These are phyloP conservation scores for Euwallacea similis DNA, from an alignment of 1,140 invertebrate species.

Conservation along the genomic window DNA sequence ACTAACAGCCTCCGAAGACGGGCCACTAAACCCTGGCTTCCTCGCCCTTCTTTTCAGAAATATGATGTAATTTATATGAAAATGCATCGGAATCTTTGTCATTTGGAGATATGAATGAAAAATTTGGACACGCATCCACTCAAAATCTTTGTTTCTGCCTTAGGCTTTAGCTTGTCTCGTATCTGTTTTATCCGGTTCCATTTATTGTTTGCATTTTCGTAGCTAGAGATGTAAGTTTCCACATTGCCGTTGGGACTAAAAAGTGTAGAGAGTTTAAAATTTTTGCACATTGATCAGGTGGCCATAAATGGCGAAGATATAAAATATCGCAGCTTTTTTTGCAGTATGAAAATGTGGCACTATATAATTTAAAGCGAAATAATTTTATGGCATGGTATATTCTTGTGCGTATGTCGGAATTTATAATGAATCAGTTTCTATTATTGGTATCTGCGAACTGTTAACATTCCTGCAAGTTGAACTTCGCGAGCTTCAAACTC, in stretches of 20 bases:
- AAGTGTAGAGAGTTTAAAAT: slow-evolving; percentile 17
- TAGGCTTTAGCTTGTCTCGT: not conserved
- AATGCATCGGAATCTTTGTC: slow-evolving; percentile 67
- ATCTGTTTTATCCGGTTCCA: not conserved
- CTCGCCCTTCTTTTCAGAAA: slow-evolving; percentile 60
- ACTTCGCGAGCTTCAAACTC: slow-evolving; percentile 26
- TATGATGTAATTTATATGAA: slow-evolving; percentile 70
- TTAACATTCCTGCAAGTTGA: slow-evolving; percentile 41
- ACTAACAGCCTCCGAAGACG: slow-evolving; percentile 53
- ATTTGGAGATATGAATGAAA: slow-evolving; percentile 66
- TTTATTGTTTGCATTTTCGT: not conserved
- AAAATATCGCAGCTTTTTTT: slow-evolving; percentile 15
- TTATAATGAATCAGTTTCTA: slow-evolving; percentile 39
- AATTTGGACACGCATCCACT: slow-evolving; percentile 51
- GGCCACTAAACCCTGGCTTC: slow-evolving; percentile 44
- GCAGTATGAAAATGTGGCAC: slow-evolving; percentile 27
- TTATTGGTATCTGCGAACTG: slow-evolving; percentile 41
- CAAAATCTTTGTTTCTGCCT: slow-evolving; percentile 10
- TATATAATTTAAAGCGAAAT: slow-evolving; percentile 33
- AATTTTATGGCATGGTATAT: slow-evolving; percentile 19
- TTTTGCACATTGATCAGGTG: slow-evolving; percentile 19
- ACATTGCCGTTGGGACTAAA: not conserved
- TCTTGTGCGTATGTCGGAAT: slow-evolving; percentile 33
- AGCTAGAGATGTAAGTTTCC: not conserved
- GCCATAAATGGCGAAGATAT: slow-evolving; percentile 17